phyloP scores from a whole-genome alignment of 2,888 invertebrate species.

The Cryptosula pallasiana region DNA sequence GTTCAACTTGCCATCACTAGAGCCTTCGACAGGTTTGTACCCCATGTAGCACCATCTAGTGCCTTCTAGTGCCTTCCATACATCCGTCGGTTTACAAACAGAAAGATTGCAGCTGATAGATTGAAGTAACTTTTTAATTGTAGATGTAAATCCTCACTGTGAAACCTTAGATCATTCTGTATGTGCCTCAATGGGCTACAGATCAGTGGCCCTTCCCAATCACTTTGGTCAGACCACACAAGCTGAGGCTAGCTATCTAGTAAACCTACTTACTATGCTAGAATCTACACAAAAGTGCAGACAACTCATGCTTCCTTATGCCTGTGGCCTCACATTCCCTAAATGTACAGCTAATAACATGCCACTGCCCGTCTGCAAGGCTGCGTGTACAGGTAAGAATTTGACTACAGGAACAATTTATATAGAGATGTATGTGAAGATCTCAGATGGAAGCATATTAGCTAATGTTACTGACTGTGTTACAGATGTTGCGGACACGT shows the following conservation, averaged over 20 bases:
- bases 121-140: too few relatives aligned
- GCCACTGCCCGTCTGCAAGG: neutral
- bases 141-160: too few relatives aligned
- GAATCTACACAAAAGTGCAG: neutral
- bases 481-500: neutral
- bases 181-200: neutral
- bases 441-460: too few relatives aligned
- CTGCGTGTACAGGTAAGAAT: neutral
- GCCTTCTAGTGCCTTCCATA: too few relatives aligned
- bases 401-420: too few relatives aligned
- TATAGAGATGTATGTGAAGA: too few relatives aligned
- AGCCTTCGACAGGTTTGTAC: too few relatives aligned
- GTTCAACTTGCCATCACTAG: neutral
- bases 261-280: neutral
- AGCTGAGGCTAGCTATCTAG: conserved; percentile 14
- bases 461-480: too few relatives aligned
- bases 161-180: neutral
- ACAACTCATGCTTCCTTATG: neutral
- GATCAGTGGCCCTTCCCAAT: conserved; percentile 2
- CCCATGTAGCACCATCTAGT: too few relatives aligned
- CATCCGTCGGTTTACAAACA: too few relatives aligned
- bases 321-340: neutral
- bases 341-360: neutral
- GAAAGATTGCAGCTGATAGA: too few relatives aligned
- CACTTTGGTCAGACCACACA: neutral